Base-by-base conservation (phyloP, 1,140 invertebrate genomes). In the Spodoptera frugiperda region DNA sequence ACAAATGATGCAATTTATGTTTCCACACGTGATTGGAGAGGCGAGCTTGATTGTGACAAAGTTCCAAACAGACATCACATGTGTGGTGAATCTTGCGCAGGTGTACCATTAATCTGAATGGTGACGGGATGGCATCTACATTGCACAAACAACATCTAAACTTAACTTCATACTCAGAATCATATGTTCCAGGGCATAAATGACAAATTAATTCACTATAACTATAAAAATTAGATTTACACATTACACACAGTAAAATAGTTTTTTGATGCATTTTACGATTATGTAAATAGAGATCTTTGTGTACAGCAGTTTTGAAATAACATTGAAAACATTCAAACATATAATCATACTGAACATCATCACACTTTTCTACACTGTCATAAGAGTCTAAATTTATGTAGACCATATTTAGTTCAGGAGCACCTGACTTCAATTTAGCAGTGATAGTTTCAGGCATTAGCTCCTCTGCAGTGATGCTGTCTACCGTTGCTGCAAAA, bases 21-120 rank as follows among this genome's bases (percentile, higher is more conserved):
- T 98, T 98, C 97, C 97, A 97, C 46, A 98, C 97, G 87, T 98
- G 97, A 78, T 97, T 97, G 8, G 97, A 97, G 0, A 98, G 91
- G 82, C 96, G 95, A 76, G 96, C 96, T 85, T 98, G 97, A 89
- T 96, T 97, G 63, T 96, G 95, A 76, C 97, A 97, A 63, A 95
- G 95, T 89, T 98, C 97, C 74, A 98, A 92, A 89, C 97, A 98
- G 5, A 98, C 96, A 92, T 98, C 97, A 93, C 97, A 98, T 2
- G 96, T 95, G 87, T 97, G 96, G 89, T 98, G 97, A 73, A 96
- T 95, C 87, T 97, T 98, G 39, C 97, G 88, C 75, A 98, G 88
- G 92, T 98, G 97, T 30, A 98, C 97, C 97, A 98, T 98, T 46
- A 98, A 92, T 55, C 97, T 95, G 91, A 98, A 98, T 5, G 97